Percentiles rank a stretch among this genome's conserved stretches.
phyloP scores from a whole-genome alignment of 2,888 invertebrate species.

The Lamellibrachia columna region DNA sequence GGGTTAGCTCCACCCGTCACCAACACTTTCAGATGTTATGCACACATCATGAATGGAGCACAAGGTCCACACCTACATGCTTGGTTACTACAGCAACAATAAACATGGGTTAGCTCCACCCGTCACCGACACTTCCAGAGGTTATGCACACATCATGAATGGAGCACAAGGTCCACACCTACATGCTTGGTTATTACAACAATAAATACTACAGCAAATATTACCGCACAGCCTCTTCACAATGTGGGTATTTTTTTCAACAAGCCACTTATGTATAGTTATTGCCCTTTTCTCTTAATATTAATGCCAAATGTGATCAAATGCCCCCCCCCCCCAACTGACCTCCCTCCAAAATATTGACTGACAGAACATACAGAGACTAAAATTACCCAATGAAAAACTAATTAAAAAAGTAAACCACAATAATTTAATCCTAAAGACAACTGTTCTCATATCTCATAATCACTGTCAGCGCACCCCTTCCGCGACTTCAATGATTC shows the following conservation, averaged over 20 bases:
- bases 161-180: too few species aligned
- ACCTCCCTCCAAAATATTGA: neutral
- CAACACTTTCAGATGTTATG: too few species aligned
- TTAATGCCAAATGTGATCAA: neutral
- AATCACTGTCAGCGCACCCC: neutral
- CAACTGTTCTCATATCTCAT: slow-evolving; percentile 16
- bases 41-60: too few species aligned
- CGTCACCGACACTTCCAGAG: too few species aligned
- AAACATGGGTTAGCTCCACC: too few species aligned
- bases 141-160: too few species aligned
- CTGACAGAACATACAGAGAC: neutral
- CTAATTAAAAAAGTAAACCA: neutral
- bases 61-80: too few species aligned
- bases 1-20: too few species aligned
- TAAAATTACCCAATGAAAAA: neutral
- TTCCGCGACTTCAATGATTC: neutral
- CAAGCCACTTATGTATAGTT: neutral
- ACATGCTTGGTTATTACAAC: too few species aligned
- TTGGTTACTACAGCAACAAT: too few species aligned
- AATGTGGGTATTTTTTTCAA: neutral
- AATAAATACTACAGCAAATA: too few species aligned
- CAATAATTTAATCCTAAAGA: neutral
- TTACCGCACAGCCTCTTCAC: neutral
- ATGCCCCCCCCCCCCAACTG: neutral
- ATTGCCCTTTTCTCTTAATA: neutral